A percentile compares a stretch with the other conserved stretches of the same genome.
Evolutionary conservation across 2,888 invertebrate genomes (phyloP).

Genomic region (Tachina fera): DNA sequence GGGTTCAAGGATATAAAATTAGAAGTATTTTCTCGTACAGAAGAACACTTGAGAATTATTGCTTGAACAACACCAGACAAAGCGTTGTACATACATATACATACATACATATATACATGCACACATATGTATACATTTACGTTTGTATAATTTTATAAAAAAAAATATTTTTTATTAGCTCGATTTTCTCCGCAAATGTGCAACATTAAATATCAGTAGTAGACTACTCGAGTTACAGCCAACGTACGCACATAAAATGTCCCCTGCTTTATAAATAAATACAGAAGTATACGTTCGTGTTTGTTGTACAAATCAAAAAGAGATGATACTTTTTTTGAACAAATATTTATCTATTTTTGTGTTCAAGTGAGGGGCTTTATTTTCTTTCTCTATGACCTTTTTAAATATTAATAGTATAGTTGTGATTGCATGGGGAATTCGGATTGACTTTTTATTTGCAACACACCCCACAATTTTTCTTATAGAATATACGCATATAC

Average conservation of each 20-base stretch:
- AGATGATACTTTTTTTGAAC: constrained; percentile 20
- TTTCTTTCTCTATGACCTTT: constrained; percentile 76
- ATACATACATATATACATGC: no score
- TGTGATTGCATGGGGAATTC: constrained; percentile 81
- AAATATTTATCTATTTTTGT: constrained; percentile 7
- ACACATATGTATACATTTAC: no score
- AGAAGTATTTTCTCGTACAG: constrained; percentile 23
- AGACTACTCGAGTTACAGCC: constrained; percentile 38
- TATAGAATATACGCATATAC: neutral
- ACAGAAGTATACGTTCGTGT: neutral
- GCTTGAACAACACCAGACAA: neutral
- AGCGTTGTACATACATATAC: neutral
- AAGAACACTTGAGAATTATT: constrained; percentile 62
- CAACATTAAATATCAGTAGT: constrained; percentile 51
- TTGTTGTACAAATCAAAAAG: constrained; percentile 47
- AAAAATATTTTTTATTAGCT: constrained; percentile 43
- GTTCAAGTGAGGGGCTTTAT: constrained; percentile 4
- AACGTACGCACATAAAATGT: constrained; percentile 1
- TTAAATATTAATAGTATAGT: constrained; percentile 80
- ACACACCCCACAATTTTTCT: constrained; percentile 54
- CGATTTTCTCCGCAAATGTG: constrained; percentile 51
- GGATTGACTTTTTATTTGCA: constrained; percentile 80
- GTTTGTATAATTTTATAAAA: neutral
- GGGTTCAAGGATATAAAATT: constrained; percentile 55
- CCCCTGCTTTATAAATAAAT: constrained; percentile 8